Conservation (phyloP, 2,113 vertebrate genomes). For the Vanacampus margaritifer region DNA sequence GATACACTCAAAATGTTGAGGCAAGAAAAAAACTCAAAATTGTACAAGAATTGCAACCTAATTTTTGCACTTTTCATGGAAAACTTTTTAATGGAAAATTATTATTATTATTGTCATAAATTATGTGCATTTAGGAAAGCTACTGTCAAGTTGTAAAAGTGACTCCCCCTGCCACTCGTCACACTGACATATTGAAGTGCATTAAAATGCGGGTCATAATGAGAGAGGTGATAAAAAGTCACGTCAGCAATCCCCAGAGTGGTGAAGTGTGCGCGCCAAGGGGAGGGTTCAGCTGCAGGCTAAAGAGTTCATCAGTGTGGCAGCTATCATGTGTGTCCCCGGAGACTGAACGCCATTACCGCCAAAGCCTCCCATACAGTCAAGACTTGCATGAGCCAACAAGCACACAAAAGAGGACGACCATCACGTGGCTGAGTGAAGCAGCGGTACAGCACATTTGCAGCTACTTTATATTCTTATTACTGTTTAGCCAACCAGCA, state of each 20-base stretch:
- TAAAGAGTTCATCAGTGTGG: constrained; percentile 6
- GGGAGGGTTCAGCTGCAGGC: constrained; percentile 4
- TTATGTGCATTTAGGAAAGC: no score
- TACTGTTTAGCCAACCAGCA: not conserved
- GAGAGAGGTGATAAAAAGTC: not conserved
- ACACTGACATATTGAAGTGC: not conserved
- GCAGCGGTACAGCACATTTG: constrained; percentile 24
- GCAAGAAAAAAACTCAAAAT: no score
- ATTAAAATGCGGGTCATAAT: not conserved
- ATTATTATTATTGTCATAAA: no score
- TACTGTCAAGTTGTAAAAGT: not conserved
- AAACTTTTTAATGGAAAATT: no score
- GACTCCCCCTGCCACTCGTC: not conserved
- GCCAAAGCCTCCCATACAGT: not conserved
- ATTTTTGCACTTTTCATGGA: no score
- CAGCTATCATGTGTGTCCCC: constrained; percentile 11
- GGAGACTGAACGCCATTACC: constrained; percentile 9
- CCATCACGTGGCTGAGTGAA: constrained; percentile 34
- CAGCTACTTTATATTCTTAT: constrained; percentile 2
- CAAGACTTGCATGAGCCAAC: constrained; percentile 12
- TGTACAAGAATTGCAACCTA: no score
- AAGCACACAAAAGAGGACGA: constrained; percentile 7
- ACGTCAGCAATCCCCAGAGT: not conserved
- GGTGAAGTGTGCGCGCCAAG: not conserved
- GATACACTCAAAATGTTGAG: no score